Evolutionary conservation across 2,113 vertebrate genomes (phyloP), one percentile per base, ranked within the genome.

Genomic region (Dissostichus mawsoni): DNA sequence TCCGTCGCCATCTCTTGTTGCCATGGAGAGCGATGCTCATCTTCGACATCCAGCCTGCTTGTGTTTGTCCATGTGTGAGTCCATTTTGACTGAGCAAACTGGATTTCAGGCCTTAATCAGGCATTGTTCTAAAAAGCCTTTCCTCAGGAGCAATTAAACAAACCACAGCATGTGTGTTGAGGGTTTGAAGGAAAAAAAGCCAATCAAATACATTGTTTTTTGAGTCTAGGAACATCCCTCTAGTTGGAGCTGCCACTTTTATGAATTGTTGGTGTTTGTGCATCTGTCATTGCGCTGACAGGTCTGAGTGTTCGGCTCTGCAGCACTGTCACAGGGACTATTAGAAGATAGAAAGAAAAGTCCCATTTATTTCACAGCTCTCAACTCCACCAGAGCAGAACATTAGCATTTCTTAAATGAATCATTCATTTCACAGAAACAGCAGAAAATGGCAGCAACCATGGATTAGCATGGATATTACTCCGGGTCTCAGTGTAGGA

Each of bases 381-480:
- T 48, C 57, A 76, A 73, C 79, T 80, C 65, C 73, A 74, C 58
- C 69, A 48, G 55, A 75, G 69, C 63, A 63, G 57, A 78, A 64
- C 59, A 87, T 92, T 85, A 84, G 81, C 81, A 86, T 87, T 85
- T 87, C 73, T 72, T 0, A 70, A 66, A 88, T 91, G 68, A 90
- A 91, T 90, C 74, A 90, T 92, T 87, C 36, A 89, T 77, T 64
- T 45, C 72, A 47, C 61, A 20, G 50, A 90, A 90, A 91, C 67
- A 53, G 76, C 61, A 77, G 74, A 68, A 82, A 89, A 90, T 80
- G 76, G 78, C 82, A 78, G 70, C 76, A 83, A 76, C 85, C 70
- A 52, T 83, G 85, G 84, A 82, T 92, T 83, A 86, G 45, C 76
- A 68, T 48, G 65, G 52, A 77, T 86, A 68, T 79, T 59, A 87